Percentiles rank a stretch among this genome's conserved stretches.
Evolutionary conservation across 2,888 invertebrate species (phyloP).

Genomic region (Drosophila eohydei): DNA sequence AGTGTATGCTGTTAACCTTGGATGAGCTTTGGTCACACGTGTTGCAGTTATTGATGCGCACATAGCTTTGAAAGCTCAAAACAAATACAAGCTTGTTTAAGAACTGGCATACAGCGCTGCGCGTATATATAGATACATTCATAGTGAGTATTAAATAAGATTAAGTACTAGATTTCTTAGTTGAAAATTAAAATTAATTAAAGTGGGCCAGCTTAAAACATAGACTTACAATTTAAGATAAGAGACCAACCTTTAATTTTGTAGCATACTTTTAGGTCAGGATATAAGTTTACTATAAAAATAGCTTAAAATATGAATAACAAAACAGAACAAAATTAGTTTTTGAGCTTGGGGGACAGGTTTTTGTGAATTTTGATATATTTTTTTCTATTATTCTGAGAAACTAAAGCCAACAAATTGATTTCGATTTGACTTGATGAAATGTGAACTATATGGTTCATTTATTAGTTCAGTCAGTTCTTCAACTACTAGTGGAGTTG

Average conservation of each 20-base stretch:
- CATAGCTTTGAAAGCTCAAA: slow-evolving; percentile 24
- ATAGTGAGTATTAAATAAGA: not conserved
- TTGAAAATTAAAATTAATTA: not conserved
- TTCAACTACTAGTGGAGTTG: not conserved
- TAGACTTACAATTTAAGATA: not conserved
- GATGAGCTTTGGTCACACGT: slow-evolving; percentile 23
- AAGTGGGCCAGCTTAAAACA: not conserved
- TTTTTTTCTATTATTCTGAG: too few relatives aligned
- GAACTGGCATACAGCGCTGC: slow-evolving; percentile 15
- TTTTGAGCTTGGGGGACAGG: too few relatives aligned
- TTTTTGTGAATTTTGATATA: too few relatives aligned
- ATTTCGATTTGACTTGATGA: too few relatives aligned
- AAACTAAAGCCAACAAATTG: too few relatives aligned
- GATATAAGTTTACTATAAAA: too few relatives aligned
- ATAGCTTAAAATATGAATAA: not conserved
- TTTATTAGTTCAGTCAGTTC: not conserved
- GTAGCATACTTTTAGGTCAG: slow-evolving; percentile 9
- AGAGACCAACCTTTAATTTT: not conserved
- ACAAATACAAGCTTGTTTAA: not conserved
- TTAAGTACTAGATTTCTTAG: not conserved
- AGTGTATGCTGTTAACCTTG: slow-evolving; percentile 25
- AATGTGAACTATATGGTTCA: not conserved
- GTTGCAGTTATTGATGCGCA: slow-evolving; percentile 2
- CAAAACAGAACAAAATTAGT: too few relatives aligned
- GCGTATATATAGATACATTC: not conserved